Conservation (phyloP, 2,888 invertebrate species). For the Chrysotoxum bicinctum region DNA sequence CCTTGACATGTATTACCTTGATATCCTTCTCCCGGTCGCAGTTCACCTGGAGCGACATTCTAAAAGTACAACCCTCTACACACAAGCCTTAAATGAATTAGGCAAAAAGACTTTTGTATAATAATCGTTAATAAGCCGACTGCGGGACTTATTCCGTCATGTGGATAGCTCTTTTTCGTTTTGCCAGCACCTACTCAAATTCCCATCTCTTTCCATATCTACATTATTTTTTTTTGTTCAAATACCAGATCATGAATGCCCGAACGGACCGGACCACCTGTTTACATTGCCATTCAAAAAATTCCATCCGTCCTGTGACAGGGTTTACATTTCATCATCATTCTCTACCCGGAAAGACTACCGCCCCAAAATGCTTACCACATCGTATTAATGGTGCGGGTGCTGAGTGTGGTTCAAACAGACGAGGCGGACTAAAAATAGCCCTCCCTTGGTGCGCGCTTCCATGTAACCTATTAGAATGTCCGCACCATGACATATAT, state of each 20-base stretch:
- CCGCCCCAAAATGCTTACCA: conserved; percentile 4
- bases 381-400: background rate
- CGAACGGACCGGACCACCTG: conserved; percentile 45
- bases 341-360: background rate
- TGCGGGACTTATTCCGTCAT: conserved; percentile 51
- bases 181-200: background rate
- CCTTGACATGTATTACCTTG: background rate
- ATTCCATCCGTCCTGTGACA: conserved; percentile 35
- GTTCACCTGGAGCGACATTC: background rate
- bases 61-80: background rate
- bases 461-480: conserved; percentile 56
- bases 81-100: background rate
- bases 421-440: conserved; percentile 42
- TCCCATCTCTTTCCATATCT: background rate
- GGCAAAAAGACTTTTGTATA: conserved; percentile 46
- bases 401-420: background rate
- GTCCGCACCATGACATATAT: conserved; percentile 46
- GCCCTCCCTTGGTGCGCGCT: conserved; percentile 52
- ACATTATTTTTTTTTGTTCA: background rate
- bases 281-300: conserved; percentile 51
- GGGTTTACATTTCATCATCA: conserved; percentile 36
- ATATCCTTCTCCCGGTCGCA: background rate
- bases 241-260: background rate
- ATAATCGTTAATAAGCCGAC: conserved; percentile 57
- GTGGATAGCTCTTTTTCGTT: background rate